phyloP scores from a whole-genome alignment of 2,797 vertebrate genomes.

The Limosa lapponica region DNA sequence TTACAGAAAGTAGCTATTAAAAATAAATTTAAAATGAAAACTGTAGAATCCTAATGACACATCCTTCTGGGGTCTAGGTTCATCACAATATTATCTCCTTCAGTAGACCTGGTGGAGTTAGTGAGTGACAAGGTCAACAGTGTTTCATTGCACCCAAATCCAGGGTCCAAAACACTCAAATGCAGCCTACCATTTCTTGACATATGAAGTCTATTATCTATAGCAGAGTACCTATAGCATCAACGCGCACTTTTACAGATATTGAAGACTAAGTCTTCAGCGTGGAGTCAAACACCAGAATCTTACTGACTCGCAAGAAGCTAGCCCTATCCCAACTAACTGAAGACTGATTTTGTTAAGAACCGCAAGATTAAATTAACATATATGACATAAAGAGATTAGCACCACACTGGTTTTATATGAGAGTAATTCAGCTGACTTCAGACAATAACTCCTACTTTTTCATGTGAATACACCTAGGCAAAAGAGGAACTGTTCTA shows the following conservation, averaged over 20 bases:
- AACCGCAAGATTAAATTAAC: neutral
- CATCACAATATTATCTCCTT: neutral
- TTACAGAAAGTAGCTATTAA: neutral
- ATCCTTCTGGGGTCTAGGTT: neutral
- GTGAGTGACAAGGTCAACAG: neutral
- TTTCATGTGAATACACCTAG: neutral
- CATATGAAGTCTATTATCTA: neutral
- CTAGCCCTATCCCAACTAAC: neutral
- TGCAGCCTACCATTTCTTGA: neutral
- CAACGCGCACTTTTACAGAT: neutral
- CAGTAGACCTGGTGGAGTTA: fast-evolving
- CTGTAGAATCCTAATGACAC: neutral
- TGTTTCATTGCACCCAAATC: neutral
- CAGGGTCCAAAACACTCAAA: neutral
- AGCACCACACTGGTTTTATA: neutral
- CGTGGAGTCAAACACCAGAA: neutral
- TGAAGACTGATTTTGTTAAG: neutral
- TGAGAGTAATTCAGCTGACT: neutral
- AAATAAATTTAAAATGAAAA: neutral
- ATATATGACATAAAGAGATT: neutral
- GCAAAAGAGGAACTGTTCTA: neutral
- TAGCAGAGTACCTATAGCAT: neutral
- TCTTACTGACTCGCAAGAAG: fast-evolving
- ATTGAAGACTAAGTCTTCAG: neutral
- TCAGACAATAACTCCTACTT: neutral